phyloP scores from a whole-genome alignment of 2,888 invertebrate species.

The Brachyptera risi region DNA sequence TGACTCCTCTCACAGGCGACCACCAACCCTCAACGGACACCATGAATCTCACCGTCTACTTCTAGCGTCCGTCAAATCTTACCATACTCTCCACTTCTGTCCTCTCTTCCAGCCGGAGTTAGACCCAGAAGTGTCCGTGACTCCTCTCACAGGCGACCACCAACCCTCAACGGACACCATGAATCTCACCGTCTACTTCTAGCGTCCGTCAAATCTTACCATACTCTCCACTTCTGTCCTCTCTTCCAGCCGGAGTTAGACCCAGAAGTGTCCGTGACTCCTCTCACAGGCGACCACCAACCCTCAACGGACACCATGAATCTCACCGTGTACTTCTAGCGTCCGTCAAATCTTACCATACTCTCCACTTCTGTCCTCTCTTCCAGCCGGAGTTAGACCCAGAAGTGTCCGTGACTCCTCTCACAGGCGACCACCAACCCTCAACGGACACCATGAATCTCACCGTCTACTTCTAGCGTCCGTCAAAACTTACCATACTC shows the following conservation, averaged over 20 bases:
- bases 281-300: constrained; percentile 38
- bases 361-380: no score
- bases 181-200: constrained; percentile 70
- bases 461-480: constrained; percentile 71
- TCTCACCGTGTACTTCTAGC: constrained; percentile 68
- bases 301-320: constrained; percentile 54
- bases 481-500: no score
- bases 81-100: no score
- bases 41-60: constrained; percentile 68
- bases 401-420: constrained; percentile 45
- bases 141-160: constrained; percentile 40
- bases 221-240: no score
- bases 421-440: constrained; percentile 36
- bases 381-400: constrained; percentile 43
- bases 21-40: constrained; percentile 47
- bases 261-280: constrained; percentile 46
- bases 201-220: no score
- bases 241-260: constrained; percentile 42
- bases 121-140: constrained; percentile 46
- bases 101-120: constrained; percentile 41
- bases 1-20: constrained; percentile 41
- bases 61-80: no score
- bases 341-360: no score
- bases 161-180: constrained; percentile 49
- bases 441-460: constrained; percentile 58